phyloP scores from a whole-genome alignment of 2,113 vertebrate species.

The Crotalus helleri region DNA sequence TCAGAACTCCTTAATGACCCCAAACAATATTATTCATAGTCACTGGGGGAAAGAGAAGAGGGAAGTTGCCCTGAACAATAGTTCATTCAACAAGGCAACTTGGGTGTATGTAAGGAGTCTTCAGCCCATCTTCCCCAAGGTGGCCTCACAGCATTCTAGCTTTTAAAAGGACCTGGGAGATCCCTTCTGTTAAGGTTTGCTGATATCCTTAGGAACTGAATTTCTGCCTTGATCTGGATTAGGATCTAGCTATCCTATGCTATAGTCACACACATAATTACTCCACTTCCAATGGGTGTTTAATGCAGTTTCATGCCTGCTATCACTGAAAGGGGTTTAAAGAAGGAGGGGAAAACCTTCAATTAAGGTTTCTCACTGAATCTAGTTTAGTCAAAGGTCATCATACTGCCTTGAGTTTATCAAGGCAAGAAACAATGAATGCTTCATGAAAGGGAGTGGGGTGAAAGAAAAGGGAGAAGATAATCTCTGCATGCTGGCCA shows the following conservation, averaged over 20 bases:
- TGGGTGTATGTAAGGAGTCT: background rate
- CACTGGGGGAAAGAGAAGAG: constrained; percentile 45
- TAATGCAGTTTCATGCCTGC: background rate
- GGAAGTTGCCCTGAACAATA: constrained; percentile 66
- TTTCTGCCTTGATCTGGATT: background rate
- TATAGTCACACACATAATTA: background rate
- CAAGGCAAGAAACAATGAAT: background rate
- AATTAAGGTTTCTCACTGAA: background rate
- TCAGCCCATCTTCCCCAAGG: background rate
- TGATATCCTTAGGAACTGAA: background rate
- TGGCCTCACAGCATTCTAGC: background rate
- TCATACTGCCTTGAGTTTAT: background rate
- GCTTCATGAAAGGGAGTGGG: background rate
- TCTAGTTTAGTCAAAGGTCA: background rate
- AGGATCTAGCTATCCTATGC: background rate
- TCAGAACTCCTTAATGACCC: constrained; percentile 74
- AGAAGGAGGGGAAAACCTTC: background rate
- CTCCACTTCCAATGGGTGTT: background rate
- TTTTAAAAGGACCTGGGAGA: background rate
- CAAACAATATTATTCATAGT: constrained; percentile 75
- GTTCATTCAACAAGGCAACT: constrained; percentile 62
- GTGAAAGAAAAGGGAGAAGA: background rate
- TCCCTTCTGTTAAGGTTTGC: background rate
- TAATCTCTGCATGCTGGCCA: background rate
- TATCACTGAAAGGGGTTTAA: background rate